Conservation (phyloP, 2,888 invertebrate species). For the Chaitophorus viminalis region DNA sequence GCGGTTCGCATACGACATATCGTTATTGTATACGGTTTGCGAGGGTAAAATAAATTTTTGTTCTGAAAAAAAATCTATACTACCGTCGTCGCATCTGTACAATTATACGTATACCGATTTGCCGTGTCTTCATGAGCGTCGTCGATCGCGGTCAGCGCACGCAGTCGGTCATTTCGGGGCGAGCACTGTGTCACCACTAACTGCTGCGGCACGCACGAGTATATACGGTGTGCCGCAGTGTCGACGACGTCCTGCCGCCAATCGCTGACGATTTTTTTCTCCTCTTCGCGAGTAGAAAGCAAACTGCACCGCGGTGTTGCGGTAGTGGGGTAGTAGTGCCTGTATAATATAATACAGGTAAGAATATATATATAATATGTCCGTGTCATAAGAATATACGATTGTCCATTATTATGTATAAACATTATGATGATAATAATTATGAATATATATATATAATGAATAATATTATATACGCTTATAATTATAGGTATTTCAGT, state of each 20-base stretch:
- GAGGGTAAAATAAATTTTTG: slow-evolving; percentile 19
- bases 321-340: slow-evolving; percentile 9
- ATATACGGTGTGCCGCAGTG: neutral
- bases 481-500: no score
- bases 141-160: neutral
- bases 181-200: slow-evolving; percentile 39
- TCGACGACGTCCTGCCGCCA: neutral
- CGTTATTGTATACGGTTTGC: neutral
- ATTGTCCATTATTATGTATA: no score
- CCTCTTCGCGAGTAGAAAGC: slow-evolving; percentile 25
- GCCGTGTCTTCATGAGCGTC: slow-evolving; percentile 5
- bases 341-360: neutral
- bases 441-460: no score
- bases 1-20: neutral
- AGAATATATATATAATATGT: neutral
- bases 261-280: neutral
- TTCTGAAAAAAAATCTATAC: neutral
- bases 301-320: neutral
- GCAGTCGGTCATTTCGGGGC: slow-evolving; percentile 2
- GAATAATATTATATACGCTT: no score
- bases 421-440: no score
- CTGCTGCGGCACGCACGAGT: neutral
- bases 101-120: no score
- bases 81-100: neutral
- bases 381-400: no score